Conservation (phyloP, 2,797 vertebrate genomes). For the Echiichthys vipera region DNA sequence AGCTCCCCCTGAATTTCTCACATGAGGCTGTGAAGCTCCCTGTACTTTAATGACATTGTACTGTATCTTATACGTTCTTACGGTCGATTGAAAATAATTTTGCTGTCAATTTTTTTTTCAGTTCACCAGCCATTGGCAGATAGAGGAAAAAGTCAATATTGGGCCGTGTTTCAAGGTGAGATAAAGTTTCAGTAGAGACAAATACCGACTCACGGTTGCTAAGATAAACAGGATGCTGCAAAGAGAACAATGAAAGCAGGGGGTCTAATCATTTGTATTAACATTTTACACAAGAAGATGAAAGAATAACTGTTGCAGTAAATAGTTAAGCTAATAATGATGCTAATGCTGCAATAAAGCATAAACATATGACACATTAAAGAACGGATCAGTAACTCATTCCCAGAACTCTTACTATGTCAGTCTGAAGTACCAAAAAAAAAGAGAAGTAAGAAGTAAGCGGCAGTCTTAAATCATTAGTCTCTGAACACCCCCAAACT, state of each 20-base stretch:
- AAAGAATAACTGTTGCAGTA: background rate
- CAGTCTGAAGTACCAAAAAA: background rate
- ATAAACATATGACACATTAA: background rate
- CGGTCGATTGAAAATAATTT: too few relatives aligned
- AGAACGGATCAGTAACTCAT: background rate
- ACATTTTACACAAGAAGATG: background rate
- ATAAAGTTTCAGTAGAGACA: background rate
- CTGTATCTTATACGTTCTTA: too few relatives aligned
- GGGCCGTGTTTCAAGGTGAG: background rate
- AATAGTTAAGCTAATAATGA: background rate
- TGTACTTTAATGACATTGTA: too few relatives aligned
- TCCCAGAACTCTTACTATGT: background rate
- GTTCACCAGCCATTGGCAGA: too few relatives aligned
- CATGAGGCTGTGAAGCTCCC: too few relatives aligned
- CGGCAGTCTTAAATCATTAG: constrained; percentile 4
- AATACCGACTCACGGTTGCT: background rate
- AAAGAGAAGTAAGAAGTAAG: background rate
- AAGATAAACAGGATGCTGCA: background rate
- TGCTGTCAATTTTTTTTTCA: too few relatives aligned
- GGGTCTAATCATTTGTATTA: background rate
- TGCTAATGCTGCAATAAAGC: background rate
- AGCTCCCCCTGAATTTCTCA: too few relatives aligned
- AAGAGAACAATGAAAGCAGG: background rate
- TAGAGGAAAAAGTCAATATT: too few relatives aligned
- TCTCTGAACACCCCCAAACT: background rate